Base-by-base conservation (phyloP, 2,888 invertebrate genomes). In the Drosophila formosana region DNA sequence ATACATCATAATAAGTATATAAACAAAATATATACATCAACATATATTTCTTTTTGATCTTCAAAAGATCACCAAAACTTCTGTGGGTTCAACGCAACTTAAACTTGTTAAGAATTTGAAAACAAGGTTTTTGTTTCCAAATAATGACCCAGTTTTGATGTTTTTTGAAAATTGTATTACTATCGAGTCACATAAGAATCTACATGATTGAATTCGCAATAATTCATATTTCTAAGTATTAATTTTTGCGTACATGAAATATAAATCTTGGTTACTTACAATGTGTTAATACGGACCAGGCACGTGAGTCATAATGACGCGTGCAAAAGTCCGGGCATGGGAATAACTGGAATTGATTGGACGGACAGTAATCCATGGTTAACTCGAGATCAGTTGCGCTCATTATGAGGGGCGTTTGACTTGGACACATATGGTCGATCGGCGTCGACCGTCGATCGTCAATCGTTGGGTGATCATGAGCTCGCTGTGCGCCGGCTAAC, bases 361-460 rank as follows among this genome's bases (percentile, higher is more conserved):
- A 41, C 18, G 43, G 25, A 34, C 55, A 11, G 51, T 77, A 72
- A 77, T 68, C 61, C 78, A 55, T 23, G 53, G 57, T 5, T 57
- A 39, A n/a, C 26, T 25, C 32, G 13, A 51, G 55, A 72, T 78
- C 64, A 65, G 78, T 34, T 61, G 65, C 55, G 73, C 75, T 80
- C 86, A 82, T 85, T 85, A 85, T 75, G 71, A 81, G 89, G 87
- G 87, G 87, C 87, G 89, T 87, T 81, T 61, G 72, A 52, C 73
- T 61, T 11, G 13, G 37, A 39, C 66, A 74, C 74, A 80, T 73
- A 77, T 78, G 82, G 68, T 64, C 76, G 41, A 57, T 30, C 30
- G 30, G 5, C 30, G 68, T 64, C 76, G 41, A 57, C 6, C 30
- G 30, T 5, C 30, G 30, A 34, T 37, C 37, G 37, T 5, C 37